Base-by-base conservation (phyloP, 2,888 invertebrate species). In the Sesia bembeciformis region DNA sequence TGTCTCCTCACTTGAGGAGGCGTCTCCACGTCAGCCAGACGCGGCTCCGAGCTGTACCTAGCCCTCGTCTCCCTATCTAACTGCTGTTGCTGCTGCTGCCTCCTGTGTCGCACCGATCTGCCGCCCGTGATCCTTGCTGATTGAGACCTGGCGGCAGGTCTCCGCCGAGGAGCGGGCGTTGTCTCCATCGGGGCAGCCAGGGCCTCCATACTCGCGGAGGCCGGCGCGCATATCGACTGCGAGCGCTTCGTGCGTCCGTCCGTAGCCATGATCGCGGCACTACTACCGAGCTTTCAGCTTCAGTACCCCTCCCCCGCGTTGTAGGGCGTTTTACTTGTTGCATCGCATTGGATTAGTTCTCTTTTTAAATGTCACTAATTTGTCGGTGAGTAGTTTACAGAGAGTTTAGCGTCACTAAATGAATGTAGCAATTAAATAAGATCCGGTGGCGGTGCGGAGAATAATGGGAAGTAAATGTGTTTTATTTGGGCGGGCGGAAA, bases 101-200 rank as follows among this genome's bases (percentile, higher is more conserved):
- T 72, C 57, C 86, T 70, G 66, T 84, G 83, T 66, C 88, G 74
- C 56, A 89, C 84, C 52, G 93, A 93, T 54, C 93, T 90, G 56
- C 91, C 92, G 57, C 93, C 92, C 53, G 93, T 92, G 63, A 94
- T 91, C 56, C 94, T 82, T 7, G 94, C 95, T 64, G 94, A 94
- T 77, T 95, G 94, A 4, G 94, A 94, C 53, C 95, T 90, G n/a
- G 94, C 90, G 23, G 95, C 94, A 1, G 94, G 94, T 55, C 93
- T 84, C 7, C 94, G 89, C 50, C 93, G 86, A 52, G 91, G 91
- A 5, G 91, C 91, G 55, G 91, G 90, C 57, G 91, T 90, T 53
- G 86, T 88, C 64, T 91, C 91, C 63, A 87, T 86, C 50, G 90
- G 89, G 50, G 89, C 84, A 57, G 90, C 90, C 54, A 92, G 81